Conservation (phyloP, 1,140 invertebrate genomes). For the Andricus grossulariae region DNA sequence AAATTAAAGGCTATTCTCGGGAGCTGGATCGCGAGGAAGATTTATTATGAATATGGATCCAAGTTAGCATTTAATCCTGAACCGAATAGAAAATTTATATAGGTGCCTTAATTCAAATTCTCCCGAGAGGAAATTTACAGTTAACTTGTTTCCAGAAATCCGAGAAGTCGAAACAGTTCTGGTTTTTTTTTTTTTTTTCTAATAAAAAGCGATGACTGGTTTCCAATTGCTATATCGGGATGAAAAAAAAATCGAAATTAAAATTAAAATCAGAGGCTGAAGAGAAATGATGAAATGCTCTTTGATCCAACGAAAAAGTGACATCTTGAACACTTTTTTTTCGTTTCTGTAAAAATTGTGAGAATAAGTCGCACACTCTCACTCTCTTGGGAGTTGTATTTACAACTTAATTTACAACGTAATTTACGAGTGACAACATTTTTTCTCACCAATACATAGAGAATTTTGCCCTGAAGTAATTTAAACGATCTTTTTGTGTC, state of each 20-base stretch:
- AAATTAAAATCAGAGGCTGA: background rate
- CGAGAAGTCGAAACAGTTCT: too few species aligned
- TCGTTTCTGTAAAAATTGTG: conserved; percentile 50
- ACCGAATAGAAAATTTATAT: conserved; percentile 13
- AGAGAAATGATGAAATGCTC: too few species aligned
- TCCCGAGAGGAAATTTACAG: too few species aligned
- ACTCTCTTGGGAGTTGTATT: conserved; percentile 46
- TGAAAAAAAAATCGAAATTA: background rate
- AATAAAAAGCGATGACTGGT: too few species aligned
- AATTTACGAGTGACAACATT: conserved; percentile 48
- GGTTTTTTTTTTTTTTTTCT: too few species aligned
- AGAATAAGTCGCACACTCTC: conserved; percentile 64
- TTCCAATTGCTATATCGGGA: background rate
- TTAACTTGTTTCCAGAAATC: too few species aligned
- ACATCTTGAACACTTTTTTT: background rate
- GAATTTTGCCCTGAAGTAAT: conserved; percentile 42
- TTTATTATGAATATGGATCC: background rate
- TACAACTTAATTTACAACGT: conserved; percentile 44
- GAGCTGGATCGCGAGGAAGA: background rate
- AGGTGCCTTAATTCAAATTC: too few species aligned
- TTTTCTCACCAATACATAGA: conserved; percentile 40
- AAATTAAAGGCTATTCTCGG: background rate
- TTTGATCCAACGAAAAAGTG: background rate
- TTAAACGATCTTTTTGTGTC: conserved; percentile 55
- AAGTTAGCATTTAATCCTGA: background rate